phyloP scores from a whole-genome alignment of 2,888 invertebrate species.

The Stomorhina lunata region DNA sequence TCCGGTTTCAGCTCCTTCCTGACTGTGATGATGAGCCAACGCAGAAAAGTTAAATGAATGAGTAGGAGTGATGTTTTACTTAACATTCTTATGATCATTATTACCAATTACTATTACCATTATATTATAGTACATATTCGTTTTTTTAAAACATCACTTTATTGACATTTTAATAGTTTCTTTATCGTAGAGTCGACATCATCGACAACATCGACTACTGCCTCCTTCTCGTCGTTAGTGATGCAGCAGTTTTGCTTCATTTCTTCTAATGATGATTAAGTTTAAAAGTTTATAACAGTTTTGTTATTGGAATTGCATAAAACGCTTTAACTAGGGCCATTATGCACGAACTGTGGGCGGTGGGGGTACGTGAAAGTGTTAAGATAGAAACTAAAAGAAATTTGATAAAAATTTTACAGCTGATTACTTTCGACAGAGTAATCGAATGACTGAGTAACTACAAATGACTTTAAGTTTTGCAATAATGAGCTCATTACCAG shows the following conservation, averaged over 20 bases:
- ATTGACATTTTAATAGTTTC: slow-evolving; percentile 59
- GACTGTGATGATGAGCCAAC: too few relatives aligned
- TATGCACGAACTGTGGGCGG: neutral
- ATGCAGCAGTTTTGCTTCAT: neutral
- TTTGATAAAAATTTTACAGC: slow-evolving; percentile 7
- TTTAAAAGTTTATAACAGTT: neutral
- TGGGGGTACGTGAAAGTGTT: neutral
- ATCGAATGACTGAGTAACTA: neutral
- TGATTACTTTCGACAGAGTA: slow-evolving; percentile 2
- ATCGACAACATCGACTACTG: too few relatives aligned
- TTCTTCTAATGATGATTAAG: neutral
- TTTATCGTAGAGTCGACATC: neutral
- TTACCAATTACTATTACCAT: slow-evolving; percentile 47
- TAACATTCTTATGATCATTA: slow-evolving; percentile 19
- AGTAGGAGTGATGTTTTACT: neutral
- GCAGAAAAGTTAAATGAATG: too few relatives aligned
- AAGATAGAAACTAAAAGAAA: neutral
- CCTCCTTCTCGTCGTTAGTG: neutral
- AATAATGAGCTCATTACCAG: slow-evolving; percentile 38
- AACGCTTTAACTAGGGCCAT: neutral
- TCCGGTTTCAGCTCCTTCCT: neutral
- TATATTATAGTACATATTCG: too few relatives aligned
- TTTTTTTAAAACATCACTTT: slow-evolving; percentile 21
- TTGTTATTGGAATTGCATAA: neutral
- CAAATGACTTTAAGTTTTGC: slow-evolving; percentile 19